phyloP scores from a whole-genome alignment of 2,113 vertebrate species.

The Scatophagus argus region DNA sequence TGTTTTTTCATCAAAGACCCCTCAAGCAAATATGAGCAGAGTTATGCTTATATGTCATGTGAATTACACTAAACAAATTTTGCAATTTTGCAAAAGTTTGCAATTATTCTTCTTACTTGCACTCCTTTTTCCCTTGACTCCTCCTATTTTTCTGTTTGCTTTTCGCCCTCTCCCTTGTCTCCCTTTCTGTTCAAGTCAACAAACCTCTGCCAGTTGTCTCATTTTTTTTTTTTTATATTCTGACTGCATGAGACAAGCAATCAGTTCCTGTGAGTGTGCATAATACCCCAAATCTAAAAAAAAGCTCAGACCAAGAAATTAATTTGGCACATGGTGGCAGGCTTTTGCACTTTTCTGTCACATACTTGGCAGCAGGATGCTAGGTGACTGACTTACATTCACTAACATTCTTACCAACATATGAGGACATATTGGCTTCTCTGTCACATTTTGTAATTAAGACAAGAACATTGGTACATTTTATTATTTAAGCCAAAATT shows the following conservation, averaged over 20 bases:
- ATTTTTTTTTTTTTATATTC: slow-evolving; percentile 25
- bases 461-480: not conserved
- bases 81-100: too few species aligned
- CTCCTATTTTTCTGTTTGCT: not conserved
- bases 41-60: not conserved
- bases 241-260: slow-evolving; percentile 15
- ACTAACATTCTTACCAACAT: not conserved
- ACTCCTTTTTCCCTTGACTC: not conserved
- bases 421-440: not conserved
- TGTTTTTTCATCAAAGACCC: not conserved
- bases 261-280: slow-evolving; percentile 8
- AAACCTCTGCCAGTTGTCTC: slow-evolving; percentile 31
- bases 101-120: not conserved
- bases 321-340: slow-evolving; percentile 27
- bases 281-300: slow-evolving; percentile 18
- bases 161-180: not conserved
- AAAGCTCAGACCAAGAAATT: slow-evolving; percentile 25
- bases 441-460: not conserved
- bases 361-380: not conserved
- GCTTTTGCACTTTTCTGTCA: not conserved
- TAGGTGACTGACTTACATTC: not conserved
- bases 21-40: not conserved
- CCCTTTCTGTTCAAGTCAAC: not conserved
- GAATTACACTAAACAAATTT: not conserved
- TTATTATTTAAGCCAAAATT: not conserved